Conservation (phyloP, 2,797 vertebrate species). For the Sebastes kiyomatsui region DNA sequence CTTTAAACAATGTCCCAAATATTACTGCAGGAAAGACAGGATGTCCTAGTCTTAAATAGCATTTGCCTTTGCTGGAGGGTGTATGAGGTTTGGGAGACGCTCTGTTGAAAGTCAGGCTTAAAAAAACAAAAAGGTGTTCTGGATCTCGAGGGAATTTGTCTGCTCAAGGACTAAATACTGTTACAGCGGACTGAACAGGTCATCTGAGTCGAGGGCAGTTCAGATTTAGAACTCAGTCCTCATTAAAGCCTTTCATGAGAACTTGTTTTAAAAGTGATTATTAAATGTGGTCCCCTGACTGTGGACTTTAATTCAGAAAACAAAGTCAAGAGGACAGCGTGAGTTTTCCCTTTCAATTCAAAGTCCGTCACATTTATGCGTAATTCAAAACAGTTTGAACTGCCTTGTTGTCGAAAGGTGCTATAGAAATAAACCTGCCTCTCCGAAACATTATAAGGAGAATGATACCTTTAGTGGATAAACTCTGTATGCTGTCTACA, state of each 20-base stretch:
- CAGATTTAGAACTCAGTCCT: neutral
- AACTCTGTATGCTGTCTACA: neutral
- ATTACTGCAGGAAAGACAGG: neutral
- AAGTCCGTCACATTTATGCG: neutral
- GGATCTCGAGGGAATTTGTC: neutral
- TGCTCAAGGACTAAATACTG: neutral
- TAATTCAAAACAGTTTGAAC: neutral
- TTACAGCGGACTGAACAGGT: neutral
- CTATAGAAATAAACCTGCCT: neutral
- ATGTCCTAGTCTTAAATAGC: neutral
- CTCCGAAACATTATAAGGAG: neutral
- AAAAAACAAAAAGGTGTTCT: neutral
- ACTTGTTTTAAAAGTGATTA: no score
- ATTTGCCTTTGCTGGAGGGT: neutral
- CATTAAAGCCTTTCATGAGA: neutral
- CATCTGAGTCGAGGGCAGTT: neutral
- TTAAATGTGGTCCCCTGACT: no score
- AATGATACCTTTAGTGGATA: neutral
- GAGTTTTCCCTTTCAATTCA: neutral
- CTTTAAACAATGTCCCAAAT: neutral
- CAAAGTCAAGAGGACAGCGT: neutral
- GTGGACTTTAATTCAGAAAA: neutral
- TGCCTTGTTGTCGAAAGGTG: no score
- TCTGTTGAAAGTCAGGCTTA: neutral
- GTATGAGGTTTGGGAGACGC: neutral